Base-by-base conservation (phyloP, 2,888 invertebrate genomes). In the Protophormia terraenovae region DNA sequence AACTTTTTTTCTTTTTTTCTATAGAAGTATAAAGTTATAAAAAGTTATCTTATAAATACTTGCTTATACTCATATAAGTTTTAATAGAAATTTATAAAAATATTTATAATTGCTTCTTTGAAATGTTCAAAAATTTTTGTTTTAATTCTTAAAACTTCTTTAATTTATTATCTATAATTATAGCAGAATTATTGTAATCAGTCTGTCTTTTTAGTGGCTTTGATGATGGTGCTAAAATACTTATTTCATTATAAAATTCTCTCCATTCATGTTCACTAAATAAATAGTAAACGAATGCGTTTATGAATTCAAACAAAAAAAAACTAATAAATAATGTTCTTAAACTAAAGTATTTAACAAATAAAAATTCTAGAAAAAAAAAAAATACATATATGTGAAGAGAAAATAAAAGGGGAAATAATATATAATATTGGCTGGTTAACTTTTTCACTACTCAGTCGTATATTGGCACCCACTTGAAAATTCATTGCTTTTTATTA, bases 391-490 rank as follows among this genome's bases (percentile, higher is more conserved):
- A 50, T 53, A n/a, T 53, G 16, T 53, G 12, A 38, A 38, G 10
- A 62, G 35, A 69, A 60, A 32, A 32, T 32, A 67, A 24, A 38
- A 47, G 5, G 6, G 35, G 24, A 55, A 45, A 72, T 22, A 73
- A 80, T 47, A 79, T 50, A 58, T 71, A 50, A 50, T 50, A 29
- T 60, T 55, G 75, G 35, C 27, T 72, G 81, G 62, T 69, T 75
- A 81, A 73, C 66, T 73, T 64, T 80, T 22, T 55, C 67, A 55
- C 64, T 29, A 41, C 66, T 53, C 22, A 38, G 29, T 45, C 64
- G 67, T 60, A 66, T 85, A 82, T 85, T 85, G 73, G 82, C 85
- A 85, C 81, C 81, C 85, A 85, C 85, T 85, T 85, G 81, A 85
- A 85, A 82, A 82, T 82, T 78, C 81, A 85, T 85, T 82, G 73